Conservation (phyloP, 2,888 invertebrate species). For the Dryomyza anilis region DNA sequence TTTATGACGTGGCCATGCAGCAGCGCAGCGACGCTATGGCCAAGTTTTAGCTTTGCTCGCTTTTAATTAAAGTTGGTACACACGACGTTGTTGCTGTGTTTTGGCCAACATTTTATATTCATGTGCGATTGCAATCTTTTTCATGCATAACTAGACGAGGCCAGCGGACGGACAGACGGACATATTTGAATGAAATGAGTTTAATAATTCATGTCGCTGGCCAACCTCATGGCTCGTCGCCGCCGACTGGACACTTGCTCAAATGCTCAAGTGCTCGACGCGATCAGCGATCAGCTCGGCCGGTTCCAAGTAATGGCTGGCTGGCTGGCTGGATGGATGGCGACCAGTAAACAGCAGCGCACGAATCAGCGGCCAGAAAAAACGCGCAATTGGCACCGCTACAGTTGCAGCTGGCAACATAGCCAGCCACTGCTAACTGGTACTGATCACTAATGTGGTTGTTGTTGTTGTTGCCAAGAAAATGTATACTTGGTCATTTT, state of each 20-base stretch:
- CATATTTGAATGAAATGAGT: not conserved
- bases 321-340: too few species aligned
- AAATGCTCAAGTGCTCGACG: not conserved
- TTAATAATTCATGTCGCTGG: slow-evolving; percentile 12
- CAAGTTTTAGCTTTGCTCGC: not conserved
- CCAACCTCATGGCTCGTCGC: slow-evolving; percentile 9
- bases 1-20: slow-evolving; percentile 32
- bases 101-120: slow-evolving; percentile 9
- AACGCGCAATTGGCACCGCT: slow-evolving; percentile 10
- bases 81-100: not conserved
- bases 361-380: slow-evolving; percentile 5
- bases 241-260: too few species aligned
- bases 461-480: not conserved
- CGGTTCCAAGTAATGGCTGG: not conserved
- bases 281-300: not conserved
- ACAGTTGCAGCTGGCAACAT: slow-evolving; percentile 11
- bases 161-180: not conserved
- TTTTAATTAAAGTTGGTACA: not conserved
- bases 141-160: slow-evolving; percentile 12
- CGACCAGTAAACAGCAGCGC: too few species aligned
- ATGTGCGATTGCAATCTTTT: slow-evolving; percentile 20
- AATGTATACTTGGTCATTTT: slow-evolving; percentile 19
- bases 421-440: not conserved
- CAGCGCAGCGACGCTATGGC: slow-evolving; percentile 4
- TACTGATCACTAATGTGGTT: not conserved